These are phyloP conservation scores for Drosophila prosaltans DNA, from an alignment of 1,140 invertebrate species.

Conservation along the genomic window DNA sequence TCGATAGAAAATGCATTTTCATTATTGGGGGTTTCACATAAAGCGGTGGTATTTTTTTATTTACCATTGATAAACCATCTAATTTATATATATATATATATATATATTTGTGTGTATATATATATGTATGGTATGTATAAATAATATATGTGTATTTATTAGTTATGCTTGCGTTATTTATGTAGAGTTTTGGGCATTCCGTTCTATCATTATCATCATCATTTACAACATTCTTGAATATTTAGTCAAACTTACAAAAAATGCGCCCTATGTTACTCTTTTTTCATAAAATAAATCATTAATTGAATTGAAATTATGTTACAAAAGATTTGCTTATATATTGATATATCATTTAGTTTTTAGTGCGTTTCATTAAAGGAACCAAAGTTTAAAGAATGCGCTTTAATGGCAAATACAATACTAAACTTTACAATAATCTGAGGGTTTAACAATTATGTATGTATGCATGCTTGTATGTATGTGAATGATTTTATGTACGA, in stretches of 20 bases:
- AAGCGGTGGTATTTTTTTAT: slow-evolving; percentile 82
- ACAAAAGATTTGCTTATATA: slow-evolving; percentile 65
- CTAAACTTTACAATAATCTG: slow-evolving; percentile 36
- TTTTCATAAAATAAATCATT: slow-evolving; percentile 44
- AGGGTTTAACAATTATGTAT: slow-evolving; percentile 14
- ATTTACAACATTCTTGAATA: slow-evolving; percentile 57
- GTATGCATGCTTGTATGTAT: slow-evolving; percentile 5
- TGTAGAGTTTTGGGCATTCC: slow-evolving; percentile 36
- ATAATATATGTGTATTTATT: slow-evolving; percentile 40
- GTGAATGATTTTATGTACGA: slow-evolving; percentile 7
- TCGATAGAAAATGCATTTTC: neutral
- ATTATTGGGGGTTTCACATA: slow-evolving; percentile 75
- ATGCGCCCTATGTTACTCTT: slow-evolving; percentile 34
- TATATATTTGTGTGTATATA: slow-evolving; percentile 64
- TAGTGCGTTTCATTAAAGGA: slow-evolving; percentile 74
- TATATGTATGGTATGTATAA: slow-evolving; percentile 31
- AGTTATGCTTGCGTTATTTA: slow-evolving; percentile 37
- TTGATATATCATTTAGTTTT: slow-evolving; percentile 43
- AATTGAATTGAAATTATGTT: slow-evolving; percentile 75
- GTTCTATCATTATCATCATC: slow-evolving; percentile 43
- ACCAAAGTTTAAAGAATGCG: slow-evolving; percentile 57
- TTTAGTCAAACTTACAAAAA: slow-evolving; percentile 50
- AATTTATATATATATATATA: slow-evolving; percentile 76
- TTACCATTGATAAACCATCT: slow-evolving; percentile 82
- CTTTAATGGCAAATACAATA: slow-evolving; percentile 40